These are phyloP conservation scores for Lynx canadensis DNA, from an alignment of 2,113 vertebrate genomes.

Conservation along the genomic window DNA sequence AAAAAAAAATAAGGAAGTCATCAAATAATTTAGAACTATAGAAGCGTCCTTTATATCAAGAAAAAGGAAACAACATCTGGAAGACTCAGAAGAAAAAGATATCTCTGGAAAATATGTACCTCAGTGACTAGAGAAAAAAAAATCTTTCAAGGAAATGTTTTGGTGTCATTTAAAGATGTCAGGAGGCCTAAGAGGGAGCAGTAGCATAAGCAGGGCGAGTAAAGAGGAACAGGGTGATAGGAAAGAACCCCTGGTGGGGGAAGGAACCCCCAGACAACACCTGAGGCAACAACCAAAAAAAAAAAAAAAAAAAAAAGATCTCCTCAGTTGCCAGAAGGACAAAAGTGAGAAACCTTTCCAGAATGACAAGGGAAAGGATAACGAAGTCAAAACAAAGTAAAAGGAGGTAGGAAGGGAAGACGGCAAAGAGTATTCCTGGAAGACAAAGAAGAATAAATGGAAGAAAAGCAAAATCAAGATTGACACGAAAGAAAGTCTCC, in stretches of 20 bases:
- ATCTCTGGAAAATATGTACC: not conserved
- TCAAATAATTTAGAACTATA: not conserved
- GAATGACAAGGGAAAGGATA: not conserved
- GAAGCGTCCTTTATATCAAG: not conserved
- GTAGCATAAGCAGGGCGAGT: not conserved
- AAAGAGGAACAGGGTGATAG: not conserved
- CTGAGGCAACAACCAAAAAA: not conserved
- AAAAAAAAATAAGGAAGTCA: not conserved
- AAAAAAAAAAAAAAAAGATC: too few relatives aligned
- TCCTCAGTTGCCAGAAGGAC: not conserved
- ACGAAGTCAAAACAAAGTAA: not conserved
- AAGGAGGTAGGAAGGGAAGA: not conserved
- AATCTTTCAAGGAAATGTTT: not conserved
- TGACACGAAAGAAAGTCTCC: not conserved
- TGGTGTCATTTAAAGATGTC: not conserved
- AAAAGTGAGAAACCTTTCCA: not conserved
- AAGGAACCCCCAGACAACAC: not conserved
- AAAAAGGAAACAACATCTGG: not conserved
- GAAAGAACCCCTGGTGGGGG: not conserved
- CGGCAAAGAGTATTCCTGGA: not conserved
- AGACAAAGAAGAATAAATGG: not conserved
- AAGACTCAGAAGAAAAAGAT: slow-evolving; percentile 19
- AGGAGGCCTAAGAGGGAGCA: not conserved
- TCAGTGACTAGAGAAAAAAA: slow-evolving; percentile 13
- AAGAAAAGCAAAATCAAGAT: not conserved